A percentile compares a stretch with the other conserved stretches of the same genome.
These are phyloP conservation scores for Sinopyrophorus schimmeli DNA, from an alignment of 2,888 invertebrate genomes.

Conservation along the genomic window DNA sequence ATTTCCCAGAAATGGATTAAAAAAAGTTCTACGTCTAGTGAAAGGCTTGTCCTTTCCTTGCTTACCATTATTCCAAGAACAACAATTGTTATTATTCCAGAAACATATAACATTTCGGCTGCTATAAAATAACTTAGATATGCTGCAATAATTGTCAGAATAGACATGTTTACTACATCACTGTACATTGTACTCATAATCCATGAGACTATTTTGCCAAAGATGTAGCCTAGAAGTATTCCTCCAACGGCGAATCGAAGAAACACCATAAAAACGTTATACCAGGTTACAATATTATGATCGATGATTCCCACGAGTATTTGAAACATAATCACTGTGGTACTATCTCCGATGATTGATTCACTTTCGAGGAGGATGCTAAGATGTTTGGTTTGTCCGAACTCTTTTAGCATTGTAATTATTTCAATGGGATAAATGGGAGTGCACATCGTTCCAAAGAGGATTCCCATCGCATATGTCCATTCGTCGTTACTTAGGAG, in stretches of 20 bases:
- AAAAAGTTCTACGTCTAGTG: conserved; percentile 13
- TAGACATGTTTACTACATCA: conserved; percentile 15
- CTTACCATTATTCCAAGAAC: conserved; percentile 19
- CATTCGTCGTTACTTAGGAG: not conserved
- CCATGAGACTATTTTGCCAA: conserved; percentile 1
- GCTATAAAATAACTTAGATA: conserved; percentile 15
- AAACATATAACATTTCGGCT: conserved; percentile 7
- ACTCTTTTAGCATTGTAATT: conserved; percentile 12
- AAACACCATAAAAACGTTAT: conserved; percentile 11
- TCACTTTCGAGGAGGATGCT: conserved; percentile 22
- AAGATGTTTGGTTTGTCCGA: conserved; percentile 20
- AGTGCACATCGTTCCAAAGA: conserved; percentile 16
- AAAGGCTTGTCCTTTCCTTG: conserved; percentile 19
- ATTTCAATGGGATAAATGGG: conserved; percentile 14
- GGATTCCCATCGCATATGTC: conserved; percentile 7
- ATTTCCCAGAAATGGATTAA: conserved; percentile 18
- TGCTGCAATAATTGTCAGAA: conserved; percentile 9
- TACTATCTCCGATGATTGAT: conserved; percentile 16
- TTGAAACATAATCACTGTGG: conserved; percentile 14
- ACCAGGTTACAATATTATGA: not conserved
- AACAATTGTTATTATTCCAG: conserved; percentile 15
- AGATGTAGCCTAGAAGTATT: conserved; percentile 2
- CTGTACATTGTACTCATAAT: conserved; percentile 12
- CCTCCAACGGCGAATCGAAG: conserved; percentile 17
- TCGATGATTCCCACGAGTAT: conserved; percentile 10